Base-by-base conservation (phyloP, 2,113 vertebrate genomes). In the Plectropomus leopardus region DNA sequence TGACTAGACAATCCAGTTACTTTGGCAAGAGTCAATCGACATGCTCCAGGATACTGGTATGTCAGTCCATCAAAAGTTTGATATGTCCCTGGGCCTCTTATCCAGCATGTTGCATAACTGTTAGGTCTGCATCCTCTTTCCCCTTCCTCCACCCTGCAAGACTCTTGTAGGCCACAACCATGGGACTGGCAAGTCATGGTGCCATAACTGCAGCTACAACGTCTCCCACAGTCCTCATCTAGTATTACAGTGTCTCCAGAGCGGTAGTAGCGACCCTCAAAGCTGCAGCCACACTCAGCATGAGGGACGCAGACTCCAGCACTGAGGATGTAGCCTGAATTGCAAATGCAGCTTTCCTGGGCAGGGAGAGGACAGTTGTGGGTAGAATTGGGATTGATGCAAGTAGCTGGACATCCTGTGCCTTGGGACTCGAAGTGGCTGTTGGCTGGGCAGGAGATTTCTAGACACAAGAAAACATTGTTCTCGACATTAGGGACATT, bases 381-480 rank as follows among this genome's bases (percentile, higher is more conserved):
- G 1, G 89, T 86, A 17, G 90, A 84, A 1, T 89, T 86, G 8
- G 83, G 72, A 1, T 90, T 80, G 1, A 86, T 24, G 74, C 94
- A 95, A 3, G 89, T 94, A 58, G 91, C 32, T 34, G 90, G 84
- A 34, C 94, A 94, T 64, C 91, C 84, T 42, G 78, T 79, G 1
- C 93, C 88, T 44, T 79, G 67, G 0, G 81, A n/a, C 28, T 94
- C 93, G 76, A 91, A 94, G 80, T 94, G 95, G 57, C 94, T 93
- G 60, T 95, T 93, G n/a, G 85, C 28, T 13, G 88, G 89, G 0
- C 94, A 95, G 2, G 23, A 7, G 6, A 92, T 86, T 72, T 93
- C 94, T 94, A 73, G 13, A 55, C 0, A 55, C 16, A 44, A 36
- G 3, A 23, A 66, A 24, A 44, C 0, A n/a, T 3, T 9, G 1